These are phyloP conservation scores for Panopea generosa DNA, from an alignment of 2,888 invertebrate genomes.

Conservation along the genomic window DNA sequence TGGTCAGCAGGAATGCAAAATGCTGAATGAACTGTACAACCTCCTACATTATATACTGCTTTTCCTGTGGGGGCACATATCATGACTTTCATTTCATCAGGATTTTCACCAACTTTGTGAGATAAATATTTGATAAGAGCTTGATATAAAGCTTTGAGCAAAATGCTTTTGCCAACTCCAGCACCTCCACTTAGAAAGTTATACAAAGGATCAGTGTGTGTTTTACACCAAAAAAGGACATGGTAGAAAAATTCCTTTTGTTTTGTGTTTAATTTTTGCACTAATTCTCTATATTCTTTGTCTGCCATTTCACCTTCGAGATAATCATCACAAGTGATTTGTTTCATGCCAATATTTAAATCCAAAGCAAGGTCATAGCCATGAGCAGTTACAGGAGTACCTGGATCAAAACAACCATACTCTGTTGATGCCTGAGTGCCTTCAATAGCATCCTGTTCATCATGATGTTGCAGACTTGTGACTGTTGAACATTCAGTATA, in stretches of 20 bases:
- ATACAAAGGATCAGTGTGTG: constrained; percentile 38
- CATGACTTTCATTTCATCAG: constrained; percentile 25
- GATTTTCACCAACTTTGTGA: constrained; percentile 18
- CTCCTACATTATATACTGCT: constrained; percentile 43
- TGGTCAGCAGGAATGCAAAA: constrained; percentile 41
- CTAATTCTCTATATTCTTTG: constrained; percentile 30
- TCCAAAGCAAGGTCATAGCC: constrained; percentile 26
- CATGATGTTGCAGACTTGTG: not conserved
- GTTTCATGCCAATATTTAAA: constrained; percentile 37
- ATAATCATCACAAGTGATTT: constrained; percentile 19
- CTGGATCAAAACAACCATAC: constrained; percentile 18
- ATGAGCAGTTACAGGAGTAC: not conserved
- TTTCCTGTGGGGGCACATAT: constrained; percentile 52
- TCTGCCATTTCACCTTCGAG: constrained; percentile 25
- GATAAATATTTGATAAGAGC: constrained; percentile 29
- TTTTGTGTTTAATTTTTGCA: constrained; percentile 42
- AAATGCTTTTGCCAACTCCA: constrained; percentile 59
- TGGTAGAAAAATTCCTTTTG: constrained; percentile 52
- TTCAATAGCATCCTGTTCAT: constrained; percentile 5
- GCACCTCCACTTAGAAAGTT: constrained; percentile 62
- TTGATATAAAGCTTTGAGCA: constrained; percentile 45
- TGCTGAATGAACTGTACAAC: constrained; percentile 40
- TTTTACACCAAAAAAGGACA: constrained; percentile 43
- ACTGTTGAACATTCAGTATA: not conserved
- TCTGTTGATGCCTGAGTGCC: not conserved